Evolutionary conservation across 2,113 vertebrate species (phyloP), one percentile per base, ranked within the genome.

Genomic region (Odobenus rosmarus): DNA sequence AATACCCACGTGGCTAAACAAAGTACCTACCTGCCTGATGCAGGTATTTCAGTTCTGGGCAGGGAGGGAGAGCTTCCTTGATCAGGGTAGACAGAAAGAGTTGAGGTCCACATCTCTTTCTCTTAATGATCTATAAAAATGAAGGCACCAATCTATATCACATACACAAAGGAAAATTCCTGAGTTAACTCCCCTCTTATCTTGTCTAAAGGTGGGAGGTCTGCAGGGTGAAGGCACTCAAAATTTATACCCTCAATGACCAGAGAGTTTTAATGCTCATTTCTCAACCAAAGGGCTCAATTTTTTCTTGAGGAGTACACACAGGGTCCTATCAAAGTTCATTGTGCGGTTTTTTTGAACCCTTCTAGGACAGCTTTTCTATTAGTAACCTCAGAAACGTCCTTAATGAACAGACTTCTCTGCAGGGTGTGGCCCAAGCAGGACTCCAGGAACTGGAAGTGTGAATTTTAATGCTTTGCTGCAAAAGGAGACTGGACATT

Each of bases 381-480:
- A 24, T 86, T n/a, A 85, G 93, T 94, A 91, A 72, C 61, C 62
- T 61, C 26, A 85, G 67, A 69, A 96, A 80, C 4, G 23, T 28
- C 55, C n/a, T 98, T 96, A 98, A 98, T 98, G 94, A 97, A 98
- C 98, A 98, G 96, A 97, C 97, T 97, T 89, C 96, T 97, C 97
- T 92, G 89, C 93, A 97, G 92, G 57, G 81, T 89, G 97, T 86
- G 95, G 96, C 90, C 98, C 96, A 88, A 96, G 90, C 97, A 90
- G 88, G 93, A 96, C 96, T 97, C 92, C 1, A 16, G 94, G 93
- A 96, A 92, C 76, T 72, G 64, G 19, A 97, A 87, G 82, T 97
- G 96, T 98, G 98, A 97, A 98, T 98, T 98, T 98, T 97, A 98
- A 98, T 97, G 98, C 72, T 97, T 96, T 84, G 64, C 80, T 98